These are phyloP conservation scores for Amphipyra tragopoginis DNA, from an alignment of 2,888 invertebrate genomes.

Conservation along the genomic window DNA sequence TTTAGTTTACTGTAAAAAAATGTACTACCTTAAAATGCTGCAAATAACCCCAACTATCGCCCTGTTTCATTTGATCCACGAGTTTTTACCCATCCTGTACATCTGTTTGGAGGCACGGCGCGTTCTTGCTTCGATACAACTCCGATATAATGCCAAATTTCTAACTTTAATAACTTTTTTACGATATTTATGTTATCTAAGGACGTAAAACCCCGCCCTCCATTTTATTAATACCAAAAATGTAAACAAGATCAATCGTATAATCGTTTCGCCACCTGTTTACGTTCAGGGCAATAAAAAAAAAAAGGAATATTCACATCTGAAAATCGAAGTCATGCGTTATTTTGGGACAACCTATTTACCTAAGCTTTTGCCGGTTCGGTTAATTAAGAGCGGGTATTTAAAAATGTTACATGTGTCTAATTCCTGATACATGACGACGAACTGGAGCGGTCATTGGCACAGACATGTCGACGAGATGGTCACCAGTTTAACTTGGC, in stretches of 20 bases:
- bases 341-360: slow-evolving; percentile 72
- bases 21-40: too few species aligned
- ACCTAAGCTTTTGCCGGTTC: slow-evolving; percentile 61
- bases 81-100: too few species aligned
- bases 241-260: slow-evolving; percentile 47
- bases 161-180: slow-evolving; percentile 22
- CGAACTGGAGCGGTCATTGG: slow-evolving; percentile 74
- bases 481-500: slow-evolving; percentile 44
- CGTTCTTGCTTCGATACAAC: too few species aligned
- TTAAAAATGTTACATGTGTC: slow-evolving; percentile 71
- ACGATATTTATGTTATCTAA: slow-evolving; percentile 2
- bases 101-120: too few species aligned
- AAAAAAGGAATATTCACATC: slow-evolving; percentile 36
- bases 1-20: too few species aligned
- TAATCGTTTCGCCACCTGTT: slow-evolving; percentile 29
- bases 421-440: slow-evolving; percentile 62
- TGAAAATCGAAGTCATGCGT: slow-evolving; percentile 50
- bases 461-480: slow-evolving; percentile 51
- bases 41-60: too few species aligned
- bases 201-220: slow-evolving; percentile 21
- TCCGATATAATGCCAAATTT: neutral
- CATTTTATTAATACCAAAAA: slow-evolving; percentile 31
- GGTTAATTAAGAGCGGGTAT: slow-evolving; percentile 69
- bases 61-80: too few species aligned
- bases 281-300: slow-evolving; percentile 43